phyloP scores from a whole-genome alignment of 2,888 invertebrate genomes.

The Ichneumoninae sp. region DNA sequence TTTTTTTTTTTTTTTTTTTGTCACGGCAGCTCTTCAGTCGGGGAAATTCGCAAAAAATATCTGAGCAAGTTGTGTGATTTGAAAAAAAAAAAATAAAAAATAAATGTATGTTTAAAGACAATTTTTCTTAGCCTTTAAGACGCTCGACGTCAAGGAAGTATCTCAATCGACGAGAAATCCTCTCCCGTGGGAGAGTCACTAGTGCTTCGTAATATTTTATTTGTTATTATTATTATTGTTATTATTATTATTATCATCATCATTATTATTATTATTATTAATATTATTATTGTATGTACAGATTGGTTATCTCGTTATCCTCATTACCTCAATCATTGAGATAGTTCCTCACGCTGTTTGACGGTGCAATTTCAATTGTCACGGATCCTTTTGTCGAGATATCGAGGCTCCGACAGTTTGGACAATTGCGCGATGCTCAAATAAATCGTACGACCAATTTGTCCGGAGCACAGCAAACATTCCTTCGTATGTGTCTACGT shows the following conservation, averaged over 20 bases:
- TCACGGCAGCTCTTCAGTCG: slow-evolving; percentile 79
- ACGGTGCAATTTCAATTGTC: slow-evolving; percentile 51
- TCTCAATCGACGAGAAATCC: slow-evolving; percentile 77
- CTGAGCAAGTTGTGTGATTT: slow-evolving; percentile 57
- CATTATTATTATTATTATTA: slow-evolving; percentile 44
- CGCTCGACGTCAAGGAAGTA: slow-evolving; percentile 75
- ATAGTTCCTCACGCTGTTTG: slow-evolving; percentile 78
- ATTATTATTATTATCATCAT: slow-evolving; percentile 27
- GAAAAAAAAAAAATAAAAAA: slow-evolving; percentile 59
- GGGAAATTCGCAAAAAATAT: slow-evolving; percentile 13
- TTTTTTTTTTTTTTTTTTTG: slow-evolving; percentile 68
- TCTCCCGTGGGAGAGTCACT: slow-evolving; percentile 59
- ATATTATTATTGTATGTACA: slow-evolving; percentile 60
- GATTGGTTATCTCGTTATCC: slow-evolving; percentile 73
- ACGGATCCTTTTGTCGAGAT: slow-evolving; percentile 32
- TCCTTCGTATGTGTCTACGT: background rate
- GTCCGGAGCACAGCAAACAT: background rate
- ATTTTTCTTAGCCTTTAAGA: slow-evolving; percentile 63
- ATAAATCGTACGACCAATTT: slow-evolving; percentile 24
- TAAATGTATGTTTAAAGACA: slow-evolving; percentile 13
- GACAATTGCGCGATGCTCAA: slow-evolving; percentile 19
- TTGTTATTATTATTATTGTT: slow-evolving; percentile 60
- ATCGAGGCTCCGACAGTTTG: slow-evolving; percentile 13
- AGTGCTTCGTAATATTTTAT: slow-evolving; percentile 64
- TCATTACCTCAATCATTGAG: slow-evolving; percentile 82